Evolutionary conservation across 2,113 vertebrate genomes (phyloP), one percentile per base, ranked within the genome.

Genomic region (Neopipo cinnamomea): DNA sequence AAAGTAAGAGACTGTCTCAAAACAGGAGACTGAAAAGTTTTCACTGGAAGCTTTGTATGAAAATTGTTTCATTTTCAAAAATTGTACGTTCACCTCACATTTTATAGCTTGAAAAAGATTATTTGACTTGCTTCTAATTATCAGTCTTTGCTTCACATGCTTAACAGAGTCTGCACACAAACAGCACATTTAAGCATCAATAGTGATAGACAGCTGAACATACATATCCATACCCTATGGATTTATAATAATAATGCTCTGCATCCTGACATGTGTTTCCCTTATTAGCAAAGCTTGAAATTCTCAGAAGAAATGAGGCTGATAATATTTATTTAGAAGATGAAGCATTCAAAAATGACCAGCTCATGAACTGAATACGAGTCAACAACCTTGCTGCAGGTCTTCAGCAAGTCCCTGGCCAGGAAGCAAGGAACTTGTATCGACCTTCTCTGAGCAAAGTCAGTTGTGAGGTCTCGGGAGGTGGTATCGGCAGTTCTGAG

Each of bases 401-500:
- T 79, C 68, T 74, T 63, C 24, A 70, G 41, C 31, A 23, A 79
- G 37, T 7, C 50, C 50, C 78, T 50, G 68, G 56, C 30, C 44
- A 92, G 67, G 42, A 33, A 75, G 47, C 0, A 0, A 30, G 14
- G 66, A 78, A 66, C 16, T 13, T 4, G 0, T 63, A 46, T 33
- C 46, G n/a, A 25, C 19, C 42, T 42, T n/a, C 24, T 49, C 28
- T 5, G 20, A 59, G 72, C 24, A 56, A 41, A 42, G 44, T 44
- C 62, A 74, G 70, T 15, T 44, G 50, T 24, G 50, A 97, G 93
- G 91, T 97, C 71, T 25, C 27, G 8, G 88, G 33, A 65, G 80
- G 88, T 83, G 88, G 96, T 94, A 97, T 78, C 21, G 49, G 91
- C 72, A 98, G 83, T 84, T 97, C 78, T 90, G 72, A 96, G 94